These are phyloP conservation scores for Drosophila sproati DNA, from an alignment of 1,140 invertebrate genomes.

Conservation along the genomic window DNA sequence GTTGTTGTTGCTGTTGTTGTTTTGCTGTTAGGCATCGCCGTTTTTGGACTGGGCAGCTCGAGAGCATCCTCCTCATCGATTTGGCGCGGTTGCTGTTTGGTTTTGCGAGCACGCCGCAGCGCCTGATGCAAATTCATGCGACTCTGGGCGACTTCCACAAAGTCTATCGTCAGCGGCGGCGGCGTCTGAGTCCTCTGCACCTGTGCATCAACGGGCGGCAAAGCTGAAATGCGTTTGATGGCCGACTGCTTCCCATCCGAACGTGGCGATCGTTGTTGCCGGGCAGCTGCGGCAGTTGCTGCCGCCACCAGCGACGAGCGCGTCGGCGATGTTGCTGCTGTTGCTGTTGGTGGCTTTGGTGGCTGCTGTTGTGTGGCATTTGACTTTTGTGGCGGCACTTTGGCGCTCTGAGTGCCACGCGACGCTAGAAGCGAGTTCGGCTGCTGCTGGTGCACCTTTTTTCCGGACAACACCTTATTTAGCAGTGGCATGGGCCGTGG, in stretches of 20 bases:
- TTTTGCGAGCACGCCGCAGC: constrained; percentile 69
- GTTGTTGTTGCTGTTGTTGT: background rate
- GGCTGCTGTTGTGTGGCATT: background rate
- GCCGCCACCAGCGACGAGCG: background rate
- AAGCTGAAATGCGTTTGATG: constrained; percentile 30
- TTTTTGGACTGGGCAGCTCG: constrained; percentile 54
- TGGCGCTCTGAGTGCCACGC: background rate
- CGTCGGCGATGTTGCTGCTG: background rate
- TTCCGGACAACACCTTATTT: background rate
- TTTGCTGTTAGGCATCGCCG: background rate
- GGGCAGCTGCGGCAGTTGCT: background rate
- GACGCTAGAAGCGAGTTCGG: constrained; percentile 28
- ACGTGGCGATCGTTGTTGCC: constrained; percentile 5
- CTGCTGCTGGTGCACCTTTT: constrained; percentile 14
- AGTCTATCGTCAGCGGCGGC: background rate
- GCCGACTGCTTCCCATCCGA: constrained; percentile 8
- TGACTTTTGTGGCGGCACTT: background rate
- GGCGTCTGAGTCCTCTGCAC: constrained; percentile 42
- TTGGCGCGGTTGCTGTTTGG: constrained; percentile 66
- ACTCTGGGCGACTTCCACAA: constrained; percentile 58
- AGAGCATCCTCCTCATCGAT: constrained; percentile 60
- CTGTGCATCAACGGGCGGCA: constrained; percentile 32
- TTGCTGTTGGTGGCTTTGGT: no score
- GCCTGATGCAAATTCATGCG: constrained; percentile 76
- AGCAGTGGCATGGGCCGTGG: background rate